Evolutionary conservation across 2,888 invertebrate species (phyloP), one percentile per base, ranked within the genome.

Genomic region (Pollenia griseotomentosa): DNA sequence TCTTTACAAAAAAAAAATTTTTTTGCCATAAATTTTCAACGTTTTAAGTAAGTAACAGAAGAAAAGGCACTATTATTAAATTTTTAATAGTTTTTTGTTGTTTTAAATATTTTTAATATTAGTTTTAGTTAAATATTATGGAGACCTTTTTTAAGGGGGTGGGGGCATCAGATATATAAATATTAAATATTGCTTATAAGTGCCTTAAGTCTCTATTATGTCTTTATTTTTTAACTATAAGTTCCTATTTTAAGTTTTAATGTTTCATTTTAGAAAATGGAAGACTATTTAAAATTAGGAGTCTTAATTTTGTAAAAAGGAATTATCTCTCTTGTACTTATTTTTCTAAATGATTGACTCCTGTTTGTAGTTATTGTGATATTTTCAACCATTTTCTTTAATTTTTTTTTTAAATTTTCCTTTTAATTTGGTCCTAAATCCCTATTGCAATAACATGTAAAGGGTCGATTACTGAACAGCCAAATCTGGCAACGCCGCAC

Each of bases 201-300:
- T 63, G 65, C 53, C 44, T 63, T 73, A 80, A 73, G 55, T 80
- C 53, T 65, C 46, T 81, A 68, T 75, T 75, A 33, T 68, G 75
- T 75, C 68, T 75, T 82, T 68, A 44, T 70, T 75, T 70, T 40
- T 44, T 55, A 44, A 70, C 2, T 42, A 40, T 61, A 53, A 14
- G 6, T 65, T 40, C n/a, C 1, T 61, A 23, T 12, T 75, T 61
- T 82, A 78, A 11, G 14, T 65, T 68, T 33, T 16, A 53, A 33
- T 33, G 63, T 68, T 44, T 81, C 59, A 44, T 65, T 55, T 23
- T 14, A 40, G 61, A 85, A 82, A 82, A 85, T 86, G 85, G 87
- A 87, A 87, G 87, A 87, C 87, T 83, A 16, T 73, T 77, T 12
- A 42, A 42, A 70, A 55, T 33, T 33, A 16, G 59, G 61, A 70